Percentiles rank a stretch among this genome's conserved stretches.
Conservation (phyloP, 2,888 invertebrate genomes). For the Oscheius sp. region DNA sequence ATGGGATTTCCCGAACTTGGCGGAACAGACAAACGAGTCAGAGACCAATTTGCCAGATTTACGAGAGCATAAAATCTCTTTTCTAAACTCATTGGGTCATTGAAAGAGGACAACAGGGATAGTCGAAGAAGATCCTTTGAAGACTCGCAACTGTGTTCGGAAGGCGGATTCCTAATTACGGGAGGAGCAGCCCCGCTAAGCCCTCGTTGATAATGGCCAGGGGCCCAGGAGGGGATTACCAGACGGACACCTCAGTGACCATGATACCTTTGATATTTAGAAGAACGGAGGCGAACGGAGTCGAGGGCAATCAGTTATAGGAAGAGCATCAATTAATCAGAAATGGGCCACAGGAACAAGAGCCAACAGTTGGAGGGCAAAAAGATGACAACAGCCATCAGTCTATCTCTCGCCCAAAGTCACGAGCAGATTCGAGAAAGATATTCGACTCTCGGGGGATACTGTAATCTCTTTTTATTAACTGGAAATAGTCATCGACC, state of each 20-base stretch:
- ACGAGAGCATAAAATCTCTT: slow-evolving; percentile 23
- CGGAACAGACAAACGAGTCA: no score
- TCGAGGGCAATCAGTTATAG: background rate
- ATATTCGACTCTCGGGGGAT: no score
- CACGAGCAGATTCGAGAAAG: no score
- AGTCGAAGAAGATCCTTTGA: no score
- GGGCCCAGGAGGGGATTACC: background rate
- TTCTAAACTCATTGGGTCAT: background rate
- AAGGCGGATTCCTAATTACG: slow-evolving; percentile 21
- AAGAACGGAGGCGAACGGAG: no score
- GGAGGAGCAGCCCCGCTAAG: slow-evolving; percentile 2
- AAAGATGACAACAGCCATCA: background rate
- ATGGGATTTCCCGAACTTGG: no score
- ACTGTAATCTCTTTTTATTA: no score
- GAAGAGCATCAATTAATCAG: background rate
- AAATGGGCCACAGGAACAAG: background rate
- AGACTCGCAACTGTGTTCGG: no score
- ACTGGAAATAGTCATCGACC: background rate
- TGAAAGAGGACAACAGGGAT: background rate
- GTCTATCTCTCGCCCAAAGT: no score
- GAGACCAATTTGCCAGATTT: background rate
- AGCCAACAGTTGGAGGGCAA: background rate
- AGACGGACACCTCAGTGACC: background rate
- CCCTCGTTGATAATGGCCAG: slow-evolving; percentile 4
- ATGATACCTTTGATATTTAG: no score